These are phyloP conservation scores for Sebastes vulpes DNA, from an alignment of 2,797 vertebrate genomes.

Conservation along the genomic window DNA sequence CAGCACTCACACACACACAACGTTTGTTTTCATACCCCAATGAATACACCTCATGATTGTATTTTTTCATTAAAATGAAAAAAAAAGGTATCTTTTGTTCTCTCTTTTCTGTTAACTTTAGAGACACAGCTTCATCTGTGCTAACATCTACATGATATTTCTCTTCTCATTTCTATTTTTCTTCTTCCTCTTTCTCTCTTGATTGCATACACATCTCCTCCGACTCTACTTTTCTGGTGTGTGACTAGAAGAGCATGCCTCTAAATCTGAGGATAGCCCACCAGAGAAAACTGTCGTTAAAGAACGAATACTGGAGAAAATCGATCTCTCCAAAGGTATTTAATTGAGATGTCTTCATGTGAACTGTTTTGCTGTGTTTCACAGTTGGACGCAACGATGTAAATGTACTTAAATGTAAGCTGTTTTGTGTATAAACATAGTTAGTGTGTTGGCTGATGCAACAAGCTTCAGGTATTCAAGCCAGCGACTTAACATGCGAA, in stretches of 20 bases:
- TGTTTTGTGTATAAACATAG: constrained; percentile 19
- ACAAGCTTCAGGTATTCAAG: constrained; percentile 51
- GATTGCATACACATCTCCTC: constrained; percentile 45
- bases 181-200: constrained; percentile 28
- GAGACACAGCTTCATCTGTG: not conserved
- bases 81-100: too few species aligned
- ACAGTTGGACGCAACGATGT: not conserved
- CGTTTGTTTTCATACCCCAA: constrained; percentile 37
- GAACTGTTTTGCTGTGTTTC: not conserved
- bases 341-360: not conserved
- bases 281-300: constrained; percentile 87
- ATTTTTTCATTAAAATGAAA: not conserved
- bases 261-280: constrained; percentile 87
- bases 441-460: constrained; percentile 24
- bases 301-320: constrained; percentile 79
- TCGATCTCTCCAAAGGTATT: constrained; percentile 79
- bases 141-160: not conserved
- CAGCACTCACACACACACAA: not conserved
- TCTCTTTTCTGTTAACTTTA: not conserved
- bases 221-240: constrained; percentile 30
- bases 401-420: not conserved
- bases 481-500: constrained; percentile 62
- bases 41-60: not conserved
- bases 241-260: constrained; percentile 87
- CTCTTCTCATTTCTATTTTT: not conserved